Percentiles rank a stretch among this genome's conserved stretches.
These are phyloP conservation scores for Pholis gunnellus DNA, from an alignment of 2,113 vertebrate species.

Conservation along the genomic window DNA sequence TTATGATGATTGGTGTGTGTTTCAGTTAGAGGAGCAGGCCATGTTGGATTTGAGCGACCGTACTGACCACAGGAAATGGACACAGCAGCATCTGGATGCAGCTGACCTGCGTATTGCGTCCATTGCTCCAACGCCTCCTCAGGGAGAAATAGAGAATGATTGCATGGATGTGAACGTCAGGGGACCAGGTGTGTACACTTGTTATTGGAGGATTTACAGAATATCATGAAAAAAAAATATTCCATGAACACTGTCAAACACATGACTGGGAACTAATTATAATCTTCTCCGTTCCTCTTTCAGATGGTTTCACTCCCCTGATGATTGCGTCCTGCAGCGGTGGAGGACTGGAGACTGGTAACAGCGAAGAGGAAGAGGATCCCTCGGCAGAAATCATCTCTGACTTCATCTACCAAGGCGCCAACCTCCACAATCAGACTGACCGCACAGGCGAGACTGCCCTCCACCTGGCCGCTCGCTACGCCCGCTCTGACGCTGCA, in stretches of 20 bases:
- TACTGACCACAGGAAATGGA: slow-evolving; percentile 88
- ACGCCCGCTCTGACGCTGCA: slow-evolving; percentile 95
- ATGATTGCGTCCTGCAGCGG: slow-evolving; percentile 99
- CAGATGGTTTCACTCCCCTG: slow-evolving; percentile 98
- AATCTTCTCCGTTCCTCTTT: neutral
- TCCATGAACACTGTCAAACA: neutral
- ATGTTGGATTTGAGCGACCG: slow-evolving; percentile 87
- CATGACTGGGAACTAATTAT: neutral
- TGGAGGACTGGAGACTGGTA: slow-evolving; percentile 94
- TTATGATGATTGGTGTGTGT: neutral
- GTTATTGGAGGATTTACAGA: neutral
- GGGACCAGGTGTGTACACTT: slow-evolving; percentile 88
- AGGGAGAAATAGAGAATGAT: slow-evolving; percentile 95
- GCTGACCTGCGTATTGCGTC: slow-evolving; percentile 93
- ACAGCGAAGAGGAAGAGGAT: slow-evolving; percentile 96
- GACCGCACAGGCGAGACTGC: slow-evolving; percentile 98
- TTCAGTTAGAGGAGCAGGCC: slow-evolving; percentile 86
- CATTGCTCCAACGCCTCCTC: slow-evolving; percentile 94
- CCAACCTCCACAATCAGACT: slow-evolving; percentile 97
- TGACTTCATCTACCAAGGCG: slow-evolving; percentile 97
- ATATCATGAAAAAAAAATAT: neutral
- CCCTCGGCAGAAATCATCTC: slow-evolving; percentile 93
- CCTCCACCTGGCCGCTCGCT: slow-evolving; percentile 94
- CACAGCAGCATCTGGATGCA: slow-evolving; percentile 88
- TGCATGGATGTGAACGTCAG: slow-evolving; percentile 98